Percentiles rank a stretch among this genome's conserved stretches.
These are phyloP conservation scores for Protula sp. DNA, from an alignment of 2,888 invertebrate species.

Conservation along the genomic window DNA sequence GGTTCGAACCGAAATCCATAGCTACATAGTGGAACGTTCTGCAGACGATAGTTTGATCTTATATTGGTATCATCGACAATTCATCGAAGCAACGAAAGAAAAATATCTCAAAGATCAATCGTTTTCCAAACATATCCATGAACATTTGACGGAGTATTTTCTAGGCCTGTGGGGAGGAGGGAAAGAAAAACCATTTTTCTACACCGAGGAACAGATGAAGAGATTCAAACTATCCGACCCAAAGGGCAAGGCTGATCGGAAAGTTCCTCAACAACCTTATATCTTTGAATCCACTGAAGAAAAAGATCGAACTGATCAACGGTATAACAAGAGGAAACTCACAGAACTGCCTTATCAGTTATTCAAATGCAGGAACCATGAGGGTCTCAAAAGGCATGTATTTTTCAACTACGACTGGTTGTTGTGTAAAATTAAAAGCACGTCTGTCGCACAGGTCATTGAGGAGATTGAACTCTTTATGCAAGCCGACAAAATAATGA, in stretches of 20 bases:
- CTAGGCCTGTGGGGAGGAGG: neutral
- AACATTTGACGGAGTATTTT: neutral
- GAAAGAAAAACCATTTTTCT: neutral
- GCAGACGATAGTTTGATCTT: conserved; percentile 2
- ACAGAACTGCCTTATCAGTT: conserved; percentile 40
- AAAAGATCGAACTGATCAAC: neutral
- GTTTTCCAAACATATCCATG: conserved; percentile 6
- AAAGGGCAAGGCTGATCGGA: conserved; percentile 32
- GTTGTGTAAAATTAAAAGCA: conserved; percentile 86
- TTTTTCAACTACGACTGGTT: conserved; percentile 96
- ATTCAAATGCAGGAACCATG: conserved; percentile 58
- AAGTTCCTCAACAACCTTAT: conserved; percentile 38
- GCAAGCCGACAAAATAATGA: neutral
- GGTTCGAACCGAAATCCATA: neutral
- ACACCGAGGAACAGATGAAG: conserved; percentile 3
- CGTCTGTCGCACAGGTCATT: conserved; percentile 87
- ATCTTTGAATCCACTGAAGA: conserved; percentile 19
- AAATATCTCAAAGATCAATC: neutral
- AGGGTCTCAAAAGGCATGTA: conserved; percentile 85
- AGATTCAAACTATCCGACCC: neutral
- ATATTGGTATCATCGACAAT: conserved; percentile 10
- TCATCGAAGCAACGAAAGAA: conserved; percentile 1
- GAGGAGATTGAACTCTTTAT: conserved; percentile 66
- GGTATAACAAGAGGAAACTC: conserved; percentile 41
- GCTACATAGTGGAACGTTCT: conserved; percentile 3